Conservation (phyloP, 2,797 vertebrate species). For the Gila robusta region DNA sequence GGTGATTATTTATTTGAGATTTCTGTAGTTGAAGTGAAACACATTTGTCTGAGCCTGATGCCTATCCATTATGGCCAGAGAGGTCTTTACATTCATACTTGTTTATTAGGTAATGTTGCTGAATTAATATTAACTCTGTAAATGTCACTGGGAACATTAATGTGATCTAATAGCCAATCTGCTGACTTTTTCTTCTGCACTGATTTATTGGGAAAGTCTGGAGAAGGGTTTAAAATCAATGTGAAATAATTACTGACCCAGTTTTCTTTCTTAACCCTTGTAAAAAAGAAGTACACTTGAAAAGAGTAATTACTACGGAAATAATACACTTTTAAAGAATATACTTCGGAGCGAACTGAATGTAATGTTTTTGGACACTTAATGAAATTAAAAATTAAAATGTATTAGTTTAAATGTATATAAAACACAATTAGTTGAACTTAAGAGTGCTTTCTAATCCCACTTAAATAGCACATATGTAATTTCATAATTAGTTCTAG, state of each 20-base stretch:
- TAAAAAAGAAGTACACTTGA: not conserved
- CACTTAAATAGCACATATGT: not conserved
- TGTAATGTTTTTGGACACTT: too few species aligned
- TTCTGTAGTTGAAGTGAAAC: not conserved
- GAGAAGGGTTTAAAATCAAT: not conserved
- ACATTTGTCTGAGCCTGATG: not conserved
- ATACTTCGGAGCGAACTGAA: too few species aligned
- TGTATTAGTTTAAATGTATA: not conserved
- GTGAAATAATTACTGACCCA: not conserved
- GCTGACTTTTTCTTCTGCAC: not conserved
- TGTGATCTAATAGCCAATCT: slow-evolving; percentile 14
- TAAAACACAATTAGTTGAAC: not conserved
- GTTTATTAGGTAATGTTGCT: slow-evolving; percentile 18
- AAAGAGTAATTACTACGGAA: too few species aligned
- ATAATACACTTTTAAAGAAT: too few species aligned
- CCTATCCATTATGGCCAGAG: not conserved
- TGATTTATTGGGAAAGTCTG: not conserved
- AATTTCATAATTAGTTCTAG: too few species aligned
- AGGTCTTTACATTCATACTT: not conserved
- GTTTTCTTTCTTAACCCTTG: not conserved
- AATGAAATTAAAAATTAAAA: not conserved
- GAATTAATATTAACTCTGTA: slow-evolving; percentile 19
- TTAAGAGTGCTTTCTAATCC: too few species aligned
- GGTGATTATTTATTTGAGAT: slow-evolving; percentile 19
- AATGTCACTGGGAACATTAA: slow-evolving; percentile 26